These are phyloP conservation scores for Apamea crenata DNA, from an alignment of 2,888 invertebrate species.

Conservation along the genomic window DNA sequence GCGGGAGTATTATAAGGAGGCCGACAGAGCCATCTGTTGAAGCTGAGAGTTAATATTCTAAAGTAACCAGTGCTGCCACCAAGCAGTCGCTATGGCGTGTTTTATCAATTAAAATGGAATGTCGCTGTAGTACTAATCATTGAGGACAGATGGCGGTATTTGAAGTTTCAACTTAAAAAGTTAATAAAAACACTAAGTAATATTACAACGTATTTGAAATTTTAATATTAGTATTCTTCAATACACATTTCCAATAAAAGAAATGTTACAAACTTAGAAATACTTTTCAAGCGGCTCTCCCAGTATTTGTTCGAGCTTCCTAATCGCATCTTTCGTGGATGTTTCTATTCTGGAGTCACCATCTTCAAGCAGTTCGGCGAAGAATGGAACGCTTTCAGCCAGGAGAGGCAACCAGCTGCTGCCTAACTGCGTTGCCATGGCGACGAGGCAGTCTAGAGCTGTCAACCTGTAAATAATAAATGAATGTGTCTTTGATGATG, in stretches of 20 bases:
- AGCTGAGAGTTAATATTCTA: not conserved
- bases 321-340: conserved; percentile 94
- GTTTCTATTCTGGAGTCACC: conserved; percentile 95
- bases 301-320: conserved; percentile 95
- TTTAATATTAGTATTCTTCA: not conserved
- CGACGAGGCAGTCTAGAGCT: conserved; percentile 93
- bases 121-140: not conserved
- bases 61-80: not conserved
- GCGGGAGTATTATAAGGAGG: not conserved
- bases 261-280: conserved; percentile 88
- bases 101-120: not conserved
- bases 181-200: no score
- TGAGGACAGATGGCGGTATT: conserved; percentile 27
- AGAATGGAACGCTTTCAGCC: conserved; percentile 98
- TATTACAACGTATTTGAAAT: not conserved
- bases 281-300: conserved; percentile 98
- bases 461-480: conserved; percentile 88
- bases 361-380: conserved; percentile 98
- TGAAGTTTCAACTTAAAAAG: not conserved
- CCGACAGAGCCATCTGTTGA: not conserved
- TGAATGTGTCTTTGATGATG: not conserved
- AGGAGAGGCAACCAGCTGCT: conserved; percentile 96
- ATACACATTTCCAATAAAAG: not conserved
- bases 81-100: not conserved
- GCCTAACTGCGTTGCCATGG: conserved; percentile 95